Evolutionary conservation across 2,888 invertebrate species (phyloP), one percentile per base, ranked within the genome.

Genomic region (Holacanthella duospinosa): DNA sequence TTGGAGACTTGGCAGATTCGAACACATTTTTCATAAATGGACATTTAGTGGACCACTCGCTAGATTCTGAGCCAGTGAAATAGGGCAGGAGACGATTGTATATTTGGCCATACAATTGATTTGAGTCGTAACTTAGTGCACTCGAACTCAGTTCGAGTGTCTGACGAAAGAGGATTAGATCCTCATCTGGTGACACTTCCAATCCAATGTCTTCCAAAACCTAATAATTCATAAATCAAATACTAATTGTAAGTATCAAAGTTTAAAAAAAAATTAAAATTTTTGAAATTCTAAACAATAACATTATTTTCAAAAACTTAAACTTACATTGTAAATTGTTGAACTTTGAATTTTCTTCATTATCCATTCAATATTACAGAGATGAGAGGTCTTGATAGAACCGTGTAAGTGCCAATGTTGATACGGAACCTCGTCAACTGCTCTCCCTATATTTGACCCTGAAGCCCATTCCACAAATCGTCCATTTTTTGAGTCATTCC

Each of bases 381-480:
- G 59, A 60, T 64, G 59, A 21, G 64, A 55, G 2, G 54, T 64
- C 59, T 67, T 70, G 43, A 87, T 82, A 70, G 86, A 83, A 73
- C 83, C 78, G 73, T 80, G 76, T 1, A 86, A 77, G 72, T 84
- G 83, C 76, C 85, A 83, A 75, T 85, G 83, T 75, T 89, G 88
- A 78, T 83, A 88, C 55, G 92, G 90, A 58, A 91, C 80, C 77
- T 92, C 91, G 76, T 88, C 87, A 66, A 89, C 81, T 79, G 87
- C 88, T 74, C 91, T 81, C 57, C 84, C 82, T 78, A 91, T 90
- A 78, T 85, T 55, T 16, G 29, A 55, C 6, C 19, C 3, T 9
- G 28, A 55, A 55, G 4, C 27, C 55, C 55, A 19, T 29, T 55
- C 29, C 24, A 29, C 27, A 55, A 55, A 55, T 26, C 43, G 43